Base-by-base conservation (phyloP, 2,888 invertebrate genomes). In the Drosophila flavopinicola region DNA sequence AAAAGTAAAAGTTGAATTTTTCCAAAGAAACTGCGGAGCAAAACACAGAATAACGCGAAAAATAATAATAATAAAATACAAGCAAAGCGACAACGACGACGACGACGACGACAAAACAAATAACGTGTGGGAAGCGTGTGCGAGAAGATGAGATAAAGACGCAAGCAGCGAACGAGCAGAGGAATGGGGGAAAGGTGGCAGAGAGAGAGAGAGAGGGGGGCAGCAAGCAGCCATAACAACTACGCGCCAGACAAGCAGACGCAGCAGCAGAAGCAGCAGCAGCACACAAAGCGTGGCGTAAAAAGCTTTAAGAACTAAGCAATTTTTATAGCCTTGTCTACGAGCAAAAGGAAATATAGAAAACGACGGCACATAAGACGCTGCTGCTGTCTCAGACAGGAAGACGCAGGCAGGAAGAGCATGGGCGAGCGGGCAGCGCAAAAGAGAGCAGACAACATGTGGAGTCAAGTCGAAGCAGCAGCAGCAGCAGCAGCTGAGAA, bases 1-100 rank as follows among this genome's bases (percentile, higher is more conserved):
- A 83, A 78, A 87, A 85, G 87, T 87, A 84, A 84, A 87, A 87
- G 87, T 87, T 77, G 73, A 84, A 87, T 87, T 84, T 87, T 85
- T 85, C 87, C 87, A 83, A 85, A 86, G 85, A 84, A 84, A 75
- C 85, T 75, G 77, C 57, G 39, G 85, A 87, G 87, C 87, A 84
- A 84, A 87, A 87, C 87, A 87, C 60, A 84, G 83, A 84, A 84
- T 85, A 75, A 74, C 85, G 83, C 83, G 83, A 87, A 87, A 83
- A 84, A 85, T 86, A 86, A 84, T 86, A 86, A 86, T 86, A 83
- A 83, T 86, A 86, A 83, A 86, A 86, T 75, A 73, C 83, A 78
- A 84, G 72, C 47, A 78, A 70, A 73, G 69, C 61, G 66, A 67
- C 69, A 48, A 49, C 51, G 30, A 32, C 48, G 53, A 20, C 66